Percentiles rank a stretch among this genome's conserved stretches.
Conservation (phyloP, 2,113 vertebrate genomes). For the Toxotes chatareus region DNA sequence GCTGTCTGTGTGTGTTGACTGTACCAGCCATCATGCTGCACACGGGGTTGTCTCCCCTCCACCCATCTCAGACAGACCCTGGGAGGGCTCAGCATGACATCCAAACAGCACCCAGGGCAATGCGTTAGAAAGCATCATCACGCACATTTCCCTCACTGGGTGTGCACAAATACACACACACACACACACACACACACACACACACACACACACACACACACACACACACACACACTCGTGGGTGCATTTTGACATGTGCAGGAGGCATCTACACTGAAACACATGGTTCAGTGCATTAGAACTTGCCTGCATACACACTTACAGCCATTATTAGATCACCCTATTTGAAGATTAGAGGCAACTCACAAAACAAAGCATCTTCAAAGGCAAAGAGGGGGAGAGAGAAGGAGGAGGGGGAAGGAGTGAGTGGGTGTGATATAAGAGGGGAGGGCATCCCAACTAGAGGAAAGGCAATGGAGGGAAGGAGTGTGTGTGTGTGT, state of each 20-base stretch:
- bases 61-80: conserved; percentile 63
- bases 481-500: background rate
- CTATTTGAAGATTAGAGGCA: conserved; percentile 75
- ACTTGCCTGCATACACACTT: conserved; percentile 23
- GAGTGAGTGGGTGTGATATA: conserved; percentile 19
- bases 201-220: background rate
- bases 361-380: conserved; percentile 79
- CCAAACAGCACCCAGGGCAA: conserved; percentile 68
- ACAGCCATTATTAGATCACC: conserved; percentile 71
- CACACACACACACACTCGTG: conserved; percentile 15
- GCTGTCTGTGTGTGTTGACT: conserved; percentile 79
- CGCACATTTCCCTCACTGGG: conserved; percentile 31
- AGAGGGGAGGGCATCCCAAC: conserved; percentile 49
- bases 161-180: background rate
- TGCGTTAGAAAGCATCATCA: conserved; percentile 47
- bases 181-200: background rate
- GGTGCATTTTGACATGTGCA: conserved; percentile 47
- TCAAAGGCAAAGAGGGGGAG: conserved; percentile 66
- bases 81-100: conserved; percentile 70
- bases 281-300: conserved; percentile 42
- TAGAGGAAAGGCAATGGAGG: conserved; percentile 40
- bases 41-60: conserved; percentile 37
- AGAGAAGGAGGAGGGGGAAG: conserved; percentile 22
- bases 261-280: conserved; percentile 23
- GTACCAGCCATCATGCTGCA: conserved; percentile 72